These are phyloP conservation scores for Craseonycteris thonglongyai DNA, from an alignment of 2,113 vertebrate species.

Conservation along the genomic window DNA sequence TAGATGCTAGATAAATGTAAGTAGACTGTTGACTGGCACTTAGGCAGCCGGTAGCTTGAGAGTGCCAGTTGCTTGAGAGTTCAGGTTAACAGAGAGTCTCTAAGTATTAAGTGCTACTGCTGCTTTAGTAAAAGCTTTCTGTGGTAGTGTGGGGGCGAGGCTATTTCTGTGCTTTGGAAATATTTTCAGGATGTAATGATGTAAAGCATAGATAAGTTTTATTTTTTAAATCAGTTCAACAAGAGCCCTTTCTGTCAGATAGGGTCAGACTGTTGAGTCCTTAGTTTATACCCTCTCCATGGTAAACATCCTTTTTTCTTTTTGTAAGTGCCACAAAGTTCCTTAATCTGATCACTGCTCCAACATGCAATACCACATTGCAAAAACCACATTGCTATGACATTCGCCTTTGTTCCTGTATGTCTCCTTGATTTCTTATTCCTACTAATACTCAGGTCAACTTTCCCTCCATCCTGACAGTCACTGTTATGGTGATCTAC, in stretches of 20 bases:
- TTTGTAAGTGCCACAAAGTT: background rate
- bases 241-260: background rate
- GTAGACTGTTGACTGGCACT: too few species aligned
- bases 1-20: too few species aligned
- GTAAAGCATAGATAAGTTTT: background rate
- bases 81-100: too few species aligned
- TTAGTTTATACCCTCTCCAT: background rate
- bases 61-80: too few species aligned
- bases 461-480: background rate
- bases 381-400: background rate
- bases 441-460: background rate
- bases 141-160: background rate
- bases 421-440: background rate
- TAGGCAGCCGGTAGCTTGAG: too few species aligned
- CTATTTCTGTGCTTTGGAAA: background rate
- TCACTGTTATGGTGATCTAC: background rate
- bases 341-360: background rate
- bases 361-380: background rate
- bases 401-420: background rate
- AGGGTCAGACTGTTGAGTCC: background rate
- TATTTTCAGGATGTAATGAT: background rate
- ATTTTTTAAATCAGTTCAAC: background rate
- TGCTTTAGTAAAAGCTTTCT: background rate
- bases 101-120: background rate
- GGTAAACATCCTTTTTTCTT: background rate